Conservation (phyloP, 2,113 vertebrate species). For the Phaetusa simplex region DNA sequence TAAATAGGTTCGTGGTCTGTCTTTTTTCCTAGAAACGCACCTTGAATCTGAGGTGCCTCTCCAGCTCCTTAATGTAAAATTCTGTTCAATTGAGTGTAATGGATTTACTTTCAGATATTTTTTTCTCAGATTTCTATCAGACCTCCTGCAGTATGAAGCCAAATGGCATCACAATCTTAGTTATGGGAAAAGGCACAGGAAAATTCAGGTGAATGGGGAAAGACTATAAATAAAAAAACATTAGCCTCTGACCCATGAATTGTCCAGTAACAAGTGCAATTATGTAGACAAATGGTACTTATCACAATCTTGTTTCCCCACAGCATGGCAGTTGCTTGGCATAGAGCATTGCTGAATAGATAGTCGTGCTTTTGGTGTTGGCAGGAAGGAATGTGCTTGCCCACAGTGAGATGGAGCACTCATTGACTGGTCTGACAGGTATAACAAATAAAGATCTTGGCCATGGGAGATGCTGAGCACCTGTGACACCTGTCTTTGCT, state of each 20-base stretch:
- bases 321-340: neutral
- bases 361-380: neutral
- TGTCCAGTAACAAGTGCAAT: slow-evolving; percentile 4
- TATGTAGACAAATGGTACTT: slow-evolving; percentile 21
- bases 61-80: neutral
- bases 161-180: neutral
- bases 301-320: neutral
- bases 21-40: neutral
- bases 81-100: neutral
- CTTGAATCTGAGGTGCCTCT: neutral
- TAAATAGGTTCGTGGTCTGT: neutral
- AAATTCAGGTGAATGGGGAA: neutral
- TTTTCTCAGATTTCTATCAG: neutral
- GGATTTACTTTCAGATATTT: neutral
- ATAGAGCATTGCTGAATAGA: neutral
- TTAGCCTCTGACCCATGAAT: neutral
- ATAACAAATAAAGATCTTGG: neutral
- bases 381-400: neutral
- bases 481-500: neutral
- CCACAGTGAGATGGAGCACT: neutral
- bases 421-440: neutral
- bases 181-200: neutral
- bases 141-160: neutral
- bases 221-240: neutral
- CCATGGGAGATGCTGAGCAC: neutral